Conservation (phyloP, 2,888 invertebrate species). For the Eupelmus urozonus region DNA sequence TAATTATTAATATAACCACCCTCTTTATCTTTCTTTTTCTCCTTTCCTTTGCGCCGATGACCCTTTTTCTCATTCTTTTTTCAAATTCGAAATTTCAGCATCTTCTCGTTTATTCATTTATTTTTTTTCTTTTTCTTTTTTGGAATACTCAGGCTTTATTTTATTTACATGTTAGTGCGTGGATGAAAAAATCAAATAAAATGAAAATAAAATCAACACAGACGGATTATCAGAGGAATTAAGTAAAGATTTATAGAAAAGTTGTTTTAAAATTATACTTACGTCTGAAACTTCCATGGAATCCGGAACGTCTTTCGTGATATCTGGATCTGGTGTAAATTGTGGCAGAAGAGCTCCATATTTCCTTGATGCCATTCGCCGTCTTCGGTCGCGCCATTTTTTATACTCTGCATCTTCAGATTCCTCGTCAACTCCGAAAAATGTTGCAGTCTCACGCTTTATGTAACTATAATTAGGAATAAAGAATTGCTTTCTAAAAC, state of each 20-base stretch:
- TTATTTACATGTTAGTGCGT: no score
- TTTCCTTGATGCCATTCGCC: conserved; percentile 87
- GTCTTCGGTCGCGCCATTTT: conserved; percentile 89
- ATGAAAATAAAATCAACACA: neutral
- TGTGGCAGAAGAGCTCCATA: conserved; percentile 81
- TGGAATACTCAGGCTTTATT: no score
- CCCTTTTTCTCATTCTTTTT: conserved; percentile 13
- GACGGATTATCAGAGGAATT: no score
- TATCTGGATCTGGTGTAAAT: conserved; percentile 81
- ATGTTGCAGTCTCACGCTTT: conserved; percentile 88
- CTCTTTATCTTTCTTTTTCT: conserved; percentile 10
- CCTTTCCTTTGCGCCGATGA: conserved; percentile 13
- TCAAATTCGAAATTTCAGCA: neutral
- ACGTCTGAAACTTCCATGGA: conserved; percentile 74
- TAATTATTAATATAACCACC: conserved; percentile 46
- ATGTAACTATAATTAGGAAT: conserved; percentile 80
- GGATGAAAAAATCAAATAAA: no score
- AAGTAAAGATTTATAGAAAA: no score
- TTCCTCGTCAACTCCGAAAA: conserved; percentile 90
- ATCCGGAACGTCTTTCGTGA: conserved; percentile 78
- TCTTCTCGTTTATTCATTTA: no score
- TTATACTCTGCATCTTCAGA: conserved; percentile 86
- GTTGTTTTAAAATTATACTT: conserved; percentile 63
- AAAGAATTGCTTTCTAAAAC: no score
- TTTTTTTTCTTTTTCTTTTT: no score